Conservation (phyloP, 2,113 vertebrate genomes). For the Willisornis vidua region DNA sequence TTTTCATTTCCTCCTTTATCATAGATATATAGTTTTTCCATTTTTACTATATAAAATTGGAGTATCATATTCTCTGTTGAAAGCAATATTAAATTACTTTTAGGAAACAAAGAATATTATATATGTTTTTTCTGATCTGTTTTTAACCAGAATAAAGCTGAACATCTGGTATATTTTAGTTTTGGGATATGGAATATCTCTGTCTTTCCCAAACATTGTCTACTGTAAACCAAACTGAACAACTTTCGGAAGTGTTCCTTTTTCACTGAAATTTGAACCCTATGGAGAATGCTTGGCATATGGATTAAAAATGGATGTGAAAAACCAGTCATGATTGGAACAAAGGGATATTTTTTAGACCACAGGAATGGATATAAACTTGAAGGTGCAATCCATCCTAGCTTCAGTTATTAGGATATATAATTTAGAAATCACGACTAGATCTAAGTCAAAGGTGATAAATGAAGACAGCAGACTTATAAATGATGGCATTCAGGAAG, state of each 20-base stretch:
- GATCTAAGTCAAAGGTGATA: slow-evolving; percentile 38
- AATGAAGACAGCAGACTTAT: slow-evolving; percentile 7
- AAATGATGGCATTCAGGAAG: neutral
- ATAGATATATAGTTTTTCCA: slow-evolving; percentile 66
- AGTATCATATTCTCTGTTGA: slow-evolving; percentile 69
- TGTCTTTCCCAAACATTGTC: slow-evolving; percentile 70
- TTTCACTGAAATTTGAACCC: slow-evolving; percentile 67
- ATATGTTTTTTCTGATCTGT: slow-evolving; percentile 59
- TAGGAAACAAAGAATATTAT: slow-evolving; percentile 73
- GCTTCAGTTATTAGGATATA: slow-evolving; percentile 39
- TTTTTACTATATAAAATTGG: slow-evolving; percentile 67
- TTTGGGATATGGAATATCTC: slow-evolving; percentile 74
- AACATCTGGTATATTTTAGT: slow-evolving; percentile 81
- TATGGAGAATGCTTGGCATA: slow-evolving; percentile 53
- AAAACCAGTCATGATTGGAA: slow-evolving; percentile 37
- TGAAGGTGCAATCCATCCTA: slow-evolving; percentile 26
- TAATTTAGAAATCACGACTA: slow-evolving; percentile 40
- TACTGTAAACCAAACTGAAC: slow-evolving; percentile 74
- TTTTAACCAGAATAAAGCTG: slow-evolving; percentile 72
- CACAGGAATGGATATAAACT: slow-evolving; percentile 40
- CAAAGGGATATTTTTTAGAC: slow-evolving; percentile 39
- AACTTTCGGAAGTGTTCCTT: slow-evolving; percentile 77
- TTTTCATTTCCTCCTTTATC: slow-evolving; percentile 70
- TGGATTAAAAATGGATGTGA: slow-evolving; percentile 58
- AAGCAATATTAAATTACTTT: slow-evolving; percentile 79